Evolutionary conservation across 2,888 invertebrate species (phyloP).

Genomic region (Trichopria drosophilae): DNA sequence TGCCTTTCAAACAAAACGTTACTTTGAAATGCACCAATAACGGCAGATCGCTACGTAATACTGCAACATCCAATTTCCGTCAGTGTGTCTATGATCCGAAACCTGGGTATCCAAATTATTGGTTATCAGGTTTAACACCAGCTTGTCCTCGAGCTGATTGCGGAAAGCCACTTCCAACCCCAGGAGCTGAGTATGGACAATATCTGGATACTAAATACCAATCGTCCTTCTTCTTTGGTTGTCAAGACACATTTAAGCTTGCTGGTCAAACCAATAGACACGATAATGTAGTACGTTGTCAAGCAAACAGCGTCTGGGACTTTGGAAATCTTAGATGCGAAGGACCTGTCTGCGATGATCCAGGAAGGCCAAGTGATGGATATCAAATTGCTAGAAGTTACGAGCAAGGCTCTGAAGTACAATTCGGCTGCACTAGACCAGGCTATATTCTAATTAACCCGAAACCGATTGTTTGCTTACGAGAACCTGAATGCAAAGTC

Average conservation of each 20-base stretch:
- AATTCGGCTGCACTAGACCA: constrained; percentile 86
- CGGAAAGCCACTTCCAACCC: constrained; percentile 86
- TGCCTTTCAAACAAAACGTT: constrained; percentile 88
- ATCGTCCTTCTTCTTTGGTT: constrained; percentile 93
- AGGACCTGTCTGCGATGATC: constrained; percentile 95
- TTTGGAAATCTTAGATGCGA: constrained; percentile 94
- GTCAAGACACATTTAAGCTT: constrained; percentile 92
- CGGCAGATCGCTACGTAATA: constrained; percentile 78
- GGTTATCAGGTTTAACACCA: constrained; percentile 84
- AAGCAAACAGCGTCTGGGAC: constrained; percentile 94
- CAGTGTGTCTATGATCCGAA: constrained; percentile 96
- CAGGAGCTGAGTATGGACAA: constrained; percentile 91
- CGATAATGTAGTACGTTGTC: constrained; percentile 88
- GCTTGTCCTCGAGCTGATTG: constrained; percentile 89
- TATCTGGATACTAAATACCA: constrained; percentile 86
- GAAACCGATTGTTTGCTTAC: constrained; percentile 84
- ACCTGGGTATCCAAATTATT: constrained; percentile 85
- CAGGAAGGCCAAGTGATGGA: constrained; percentile 91
- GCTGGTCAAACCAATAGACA: constrained; percentile 90
- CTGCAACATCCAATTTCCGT: constrained; percentile 81
- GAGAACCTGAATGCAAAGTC: constrained; percentile 92
- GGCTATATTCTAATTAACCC: constrained; percentile 92
- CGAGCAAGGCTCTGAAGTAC: constrained; percentile 87
- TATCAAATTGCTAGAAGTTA: constrained; percentile 81
- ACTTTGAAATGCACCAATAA: constrained; percentile 79